Base-by-base conservation (phyloP, 2,113 vertebrate species). In the Toxostoma redivivum region DNA sequence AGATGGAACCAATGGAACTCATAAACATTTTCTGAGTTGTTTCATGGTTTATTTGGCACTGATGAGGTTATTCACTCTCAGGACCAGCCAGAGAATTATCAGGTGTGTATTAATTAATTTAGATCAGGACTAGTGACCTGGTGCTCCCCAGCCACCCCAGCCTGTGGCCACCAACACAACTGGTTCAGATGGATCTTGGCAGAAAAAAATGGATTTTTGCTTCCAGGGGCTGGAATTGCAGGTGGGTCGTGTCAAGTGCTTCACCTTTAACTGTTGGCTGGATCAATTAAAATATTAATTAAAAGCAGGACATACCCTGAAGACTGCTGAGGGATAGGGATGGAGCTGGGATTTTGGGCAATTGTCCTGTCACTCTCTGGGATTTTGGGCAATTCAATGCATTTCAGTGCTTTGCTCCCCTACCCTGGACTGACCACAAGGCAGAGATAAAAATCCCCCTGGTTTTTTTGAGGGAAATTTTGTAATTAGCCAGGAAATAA, bases 301-400 rank as follows among this genome's bases (percentile, higher is more conserved):
- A 15, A 33, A 66, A 84, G 15, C 10, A 11, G 33, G 57, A 56
- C 31, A 27, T 21, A 2, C 7, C 37, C 40, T 15, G 19, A 37
- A 64, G 21, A 37, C 13, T 37, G 65, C 35, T 35, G 50, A 61
- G 69, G 51, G 40, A 14, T 11, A 21, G 24, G 18, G 37, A 61
- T 45, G 35, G 50, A 37, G 30, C 1, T 45, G 35, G 6, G 12
- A 45, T 53, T 58, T 73, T 18, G 14, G 31, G 18, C 11, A 47
- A 16, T n/a, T n/a, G 37, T 25, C 27, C 2, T 4, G 27, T n/a
- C 23, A 27, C 24, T 13, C 0, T 22, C 30, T 62, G 50, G 8
- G 13, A 44, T 60, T 62, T 73, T 17, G 16, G 33, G 17, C 12
- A 48, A 17, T 35, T 35, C 33, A 65, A 47, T 57, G 3, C 28